Evolutionary conservation across 2,113 vertebrate genomes (phyloP).

Genomic region (Petroica traversi): DNA sequence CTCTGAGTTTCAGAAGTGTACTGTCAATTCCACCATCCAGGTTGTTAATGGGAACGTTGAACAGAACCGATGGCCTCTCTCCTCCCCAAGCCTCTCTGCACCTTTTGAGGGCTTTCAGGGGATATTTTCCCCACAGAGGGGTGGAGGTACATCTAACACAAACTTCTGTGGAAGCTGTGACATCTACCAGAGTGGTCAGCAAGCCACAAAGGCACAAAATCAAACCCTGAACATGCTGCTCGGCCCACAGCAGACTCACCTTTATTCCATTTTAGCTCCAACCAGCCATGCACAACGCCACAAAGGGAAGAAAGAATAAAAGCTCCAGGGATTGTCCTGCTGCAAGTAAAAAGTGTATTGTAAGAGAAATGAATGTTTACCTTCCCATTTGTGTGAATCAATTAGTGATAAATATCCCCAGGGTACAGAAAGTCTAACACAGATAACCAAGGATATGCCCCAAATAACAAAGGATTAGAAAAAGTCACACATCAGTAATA

Average conservation of each 20-base stretch:
- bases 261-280: not conserved
- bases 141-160: not conserved
- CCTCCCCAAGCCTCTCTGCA: not conserved
- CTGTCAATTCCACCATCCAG: not conserved
- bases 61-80: not conserved
- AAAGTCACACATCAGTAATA: slow-evolving; percentile 7
- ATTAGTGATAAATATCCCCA: slow-evolving; percentile 28
- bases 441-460: slow-evolving; percentile 15
- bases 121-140: not conserved
- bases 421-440: not conserved
- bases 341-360: not conserved
- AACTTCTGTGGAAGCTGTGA: not conserved
- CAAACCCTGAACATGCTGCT: not conserved
- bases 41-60: not conserved
- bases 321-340: not conserved
- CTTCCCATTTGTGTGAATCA: slow-evolving; percentile 13
- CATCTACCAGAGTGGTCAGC: not conserved
- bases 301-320: not conserved
- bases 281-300: not conserved
- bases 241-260: not conserved
- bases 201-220: not conserved
- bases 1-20: not conserved
- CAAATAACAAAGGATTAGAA: slow-evolving; percentile 29
- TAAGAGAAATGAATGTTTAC: slow-evolving; percentile 45
- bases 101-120: not conserved